phyloP scores from a whole-genome alignment of 1,140 invertebrate genomes.

The Belonocnema kinseyi region DNA sequence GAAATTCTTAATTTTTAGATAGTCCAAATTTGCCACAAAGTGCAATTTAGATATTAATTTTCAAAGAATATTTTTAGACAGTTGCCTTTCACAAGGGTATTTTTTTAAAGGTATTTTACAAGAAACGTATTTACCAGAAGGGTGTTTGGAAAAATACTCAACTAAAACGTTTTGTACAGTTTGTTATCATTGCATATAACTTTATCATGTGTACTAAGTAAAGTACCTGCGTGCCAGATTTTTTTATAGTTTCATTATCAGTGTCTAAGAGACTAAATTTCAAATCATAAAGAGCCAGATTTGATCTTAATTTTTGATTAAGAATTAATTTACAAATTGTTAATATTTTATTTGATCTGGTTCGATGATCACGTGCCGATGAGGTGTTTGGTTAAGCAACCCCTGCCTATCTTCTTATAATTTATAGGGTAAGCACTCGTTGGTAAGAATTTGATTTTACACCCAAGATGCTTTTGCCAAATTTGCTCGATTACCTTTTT shows the following conservation, averaged over 20 bases:
- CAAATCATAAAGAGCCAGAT: neutral
- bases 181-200: neutral
- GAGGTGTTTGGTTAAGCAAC: conserved; percentile 67
- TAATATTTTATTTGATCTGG: conserved; percentile 19
- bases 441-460: conserved; percentile 59
- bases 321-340: neutral
- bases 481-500: conserved; percentile 31
- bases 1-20: neutral
- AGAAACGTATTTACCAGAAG: neutral
- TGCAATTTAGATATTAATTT: too few species aligned
- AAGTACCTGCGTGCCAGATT: neutral
- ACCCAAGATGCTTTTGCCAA: conserved; percentile 44
- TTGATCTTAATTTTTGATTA: neutral
- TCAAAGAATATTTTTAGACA: neutral
- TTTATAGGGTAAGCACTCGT: conserved; percentile 73
- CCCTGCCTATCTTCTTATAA: conserved; percentile 68
- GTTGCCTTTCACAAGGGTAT: neutral
- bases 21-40: too few species aligned
- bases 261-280: too few species aligned
- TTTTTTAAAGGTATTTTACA: neutral
- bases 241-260: neutral
- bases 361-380: conserved; percentile 25
- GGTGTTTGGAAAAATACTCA: neutral
- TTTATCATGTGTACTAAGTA: neutral
- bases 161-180: neutral